A percentile compares a stretch with the other conserved stretches of the same genome.
Evolutionary conservation across 2,888 invertebrate species (phyloP).

Genomic region (Ditula angustiorana): DNA sequence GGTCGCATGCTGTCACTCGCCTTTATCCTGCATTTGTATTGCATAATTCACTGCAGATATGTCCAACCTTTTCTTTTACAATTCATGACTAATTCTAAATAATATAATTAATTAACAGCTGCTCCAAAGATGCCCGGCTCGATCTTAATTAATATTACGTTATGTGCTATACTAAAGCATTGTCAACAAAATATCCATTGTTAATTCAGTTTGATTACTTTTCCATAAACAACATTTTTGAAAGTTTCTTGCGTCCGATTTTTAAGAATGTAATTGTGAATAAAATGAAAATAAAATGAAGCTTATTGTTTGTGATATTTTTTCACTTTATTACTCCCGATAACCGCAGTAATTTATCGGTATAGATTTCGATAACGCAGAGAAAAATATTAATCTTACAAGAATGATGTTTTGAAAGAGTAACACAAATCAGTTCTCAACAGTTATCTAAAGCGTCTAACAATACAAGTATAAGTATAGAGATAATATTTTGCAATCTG

Average conservation of each 20-base stretch:
- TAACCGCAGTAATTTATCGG: not conserved
- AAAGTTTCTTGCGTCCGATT: not conserved
- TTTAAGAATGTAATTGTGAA: not conserved
- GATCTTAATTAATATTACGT: conserved; percentile 52
- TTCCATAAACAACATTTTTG: not conserved
- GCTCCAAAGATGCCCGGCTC: conserved; percentile 40
- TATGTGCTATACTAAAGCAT: conserved; percentile 57
- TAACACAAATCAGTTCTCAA: conserved; percentile 24
- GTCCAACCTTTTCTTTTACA: conserved; percentile 14
- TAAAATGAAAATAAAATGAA: no score
- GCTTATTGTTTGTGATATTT: no score
- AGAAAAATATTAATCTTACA: not conserved
- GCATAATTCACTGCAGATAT: conserved; percentile 20
- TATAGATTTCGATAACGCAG: conserved; percentile 3
- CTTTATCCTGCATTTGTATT: not conserved
- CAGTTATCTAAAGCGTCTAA: conserved; percentile 60
- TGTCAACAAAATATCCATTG: conserved; percentile 59
- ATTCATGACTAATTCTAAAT: conserved; percentile 11
- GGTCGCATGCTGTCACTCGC: conserved; percentile 4
- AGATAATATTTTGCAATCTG: conserved; percentile 46
- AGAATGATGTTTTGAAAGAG: conserved; percentile 23
- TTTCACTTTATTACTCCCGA: not conserved
- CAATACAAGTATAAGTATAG: conserved; percentile 54
- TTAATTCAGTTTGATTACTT: conserved; percentile 44
- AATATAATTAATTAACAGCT: conserved; percentile 43